A percentile compares a stretch with the other conserved stretches of the same genome.
These are phyloP conservation scores for Anthopleura xanthogrammica DNA, from an alignment of 92 coral and sea anemone species.

Conservation along the genomic window DNA sequence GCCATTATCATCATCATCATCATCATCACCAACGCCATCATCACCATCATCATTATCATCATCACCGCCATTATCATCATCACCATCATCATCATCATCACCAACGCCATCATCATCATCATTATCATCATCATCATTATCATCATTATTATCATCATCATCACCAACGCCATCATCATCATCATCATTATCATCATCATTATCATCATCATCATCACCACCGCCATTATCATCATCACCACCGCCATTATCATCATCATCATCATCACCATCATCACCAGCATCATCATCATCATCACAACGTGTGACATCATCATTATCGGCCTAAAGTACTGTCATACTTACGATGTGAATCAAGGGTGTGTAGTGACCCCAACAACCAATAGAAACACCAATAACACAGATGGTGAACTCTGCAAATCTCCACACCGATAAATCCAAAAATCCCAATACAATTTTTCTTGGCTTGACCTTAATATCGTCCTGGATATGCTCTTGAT, in stretches of 20 bases:
- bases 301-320: not conserved
- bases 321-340: not conserved
- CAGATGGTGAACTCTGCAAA: slow-evolving; percentile 31
- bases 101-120: no score
- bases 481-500: not conserved
- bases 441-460: slow-evolving; percentile 16
- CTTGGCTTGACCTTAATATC: not conserved
- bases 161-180: no score
- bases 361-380: slow-evolving; percentile 27
- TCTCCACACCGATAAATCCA: slow-evolving; percentile 42
- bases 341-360: slow-evolving; percentile 14
- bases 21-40: not conserved
- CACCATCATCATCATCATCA: no score
- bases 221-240: not conserved
- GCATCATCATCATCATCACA: not conserved
- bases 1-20: not conserved
- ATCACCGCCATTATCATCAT: no score
- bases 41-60: no score
- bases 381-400: slow-evolving; percentile 22
- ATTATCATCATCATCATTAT: no score
- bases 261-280: not conserved
- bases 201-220: not conserved
- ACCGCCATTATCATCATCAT: not conserved
- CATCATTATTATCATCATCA: no score
- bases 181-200: not conserved